Base-by-base conservation (phyloP, 2,888 invertebrate species). In the Pristionchus fissidentatus region DNA sequence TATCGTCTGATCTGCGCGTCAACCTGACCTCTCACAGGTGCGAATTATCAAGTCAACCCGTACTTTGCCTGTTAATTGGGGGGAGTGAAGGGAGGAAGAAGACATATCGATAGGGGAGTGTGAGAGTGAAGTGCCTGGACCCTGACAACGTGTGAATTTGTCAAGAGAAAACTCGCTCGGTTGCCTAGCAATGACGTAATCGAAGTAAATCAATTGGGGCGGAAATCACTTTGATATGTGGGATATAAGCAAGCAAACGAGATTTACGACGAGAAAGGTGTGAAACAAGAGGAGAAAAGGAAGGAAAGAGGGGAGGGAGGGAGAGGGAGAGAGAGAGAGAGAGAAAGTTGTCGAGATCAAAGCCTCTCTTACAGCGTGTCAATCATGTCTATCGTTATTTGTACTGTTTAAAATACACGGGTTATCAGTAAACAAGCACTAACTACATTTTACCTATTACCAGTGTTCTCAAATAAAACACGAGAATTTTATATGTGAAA, bases 221-320 rank as follows among this genome's bases (percentile, higher is more conserved):
- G 22, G 3, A 22, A 41, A 70, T 70, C 41, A 2, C 32, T 41
- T 70, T 70, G 70, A 70, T 70, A 41, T 43, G 70, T n/a, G 41
- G 32, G 43, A 60, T 22, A 8, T 38, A 70, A 70, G 26, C 70
- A 41, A 70, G 70, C 38, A 70, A 70, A 43, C 70, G 70, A 70
- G 70, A 70, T 70, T 70, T 70, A 41, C 43, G 70, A n/a, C 38
- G 38, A 35, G 35, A 19, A 5, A 13, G 35, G 32, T 29, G n/a
- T n/a, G n/a, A n/a, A 35, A 38, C 7, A 38, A 52, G 62, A 32
- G 35, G 13, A 62, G 62, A 62, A 5, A n/a, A 66, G 70, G 70
- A 41, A 41, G 41, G 70, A 70, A 70, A 70, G 15, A 38, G n/a
- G 22, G 62, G 62, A 5, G 35, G 35, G 62, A 62, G 62, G 62